These are phyloP conservation scores for human DNA, from an alignment of 2,113 vertebrate genomes.

Conservation along the genomic window DNA sequence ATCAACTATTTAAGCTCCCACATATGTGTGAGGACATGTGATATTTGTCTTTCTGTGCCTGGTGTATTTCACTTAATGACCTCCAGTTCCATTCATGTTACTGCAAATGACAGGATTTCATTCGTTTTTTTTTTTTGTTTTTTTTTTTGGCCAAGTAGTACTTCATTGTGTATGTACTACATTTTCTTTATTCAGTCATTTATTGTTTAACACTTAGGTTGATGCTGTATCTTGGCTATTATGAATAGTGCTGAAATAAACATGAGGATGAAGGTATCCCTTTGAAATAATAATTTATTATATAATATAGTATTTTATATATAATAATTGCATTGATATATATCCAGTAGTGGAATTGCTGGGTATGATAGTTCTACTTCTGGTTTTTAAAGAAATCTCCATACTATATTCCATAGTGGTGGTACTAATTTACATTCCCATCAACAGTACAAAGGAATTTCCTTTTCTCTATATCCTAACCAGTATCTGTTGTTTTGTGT, in stretches of 20 bases:
- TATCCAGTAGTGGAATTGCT: not conserved
- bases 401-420: not conserved
- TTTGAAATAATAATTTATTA: not conserved
- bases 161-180: not conserved
- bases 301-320: too few relatives aligned
- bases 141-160: not conserved
- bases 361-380: not conserved
- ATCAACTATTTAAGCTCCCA: not conserved
- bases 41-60: not conserved
- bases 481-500: not conserved
- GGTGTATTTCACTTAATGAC: not conserved
- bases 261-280: not conserved
- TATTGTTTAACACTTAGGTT: not conserved
- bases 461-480: not conserved
- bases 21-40: not conserved
- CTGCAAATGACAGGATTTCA: not conserved
- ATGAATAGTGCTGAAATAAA: not conserved
- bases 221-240: not conserved
- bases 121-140: not conserved
- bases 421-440: not conserved
- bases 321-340: not conserved
- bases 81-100: not conserved
- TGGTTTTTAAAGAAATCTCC: not conserved
- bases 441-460: not conserved
- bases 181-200: not conserved